Conservation (phyloP, 2,113 vertebrate species). For the Neotragus pygmaeus region DNA sequence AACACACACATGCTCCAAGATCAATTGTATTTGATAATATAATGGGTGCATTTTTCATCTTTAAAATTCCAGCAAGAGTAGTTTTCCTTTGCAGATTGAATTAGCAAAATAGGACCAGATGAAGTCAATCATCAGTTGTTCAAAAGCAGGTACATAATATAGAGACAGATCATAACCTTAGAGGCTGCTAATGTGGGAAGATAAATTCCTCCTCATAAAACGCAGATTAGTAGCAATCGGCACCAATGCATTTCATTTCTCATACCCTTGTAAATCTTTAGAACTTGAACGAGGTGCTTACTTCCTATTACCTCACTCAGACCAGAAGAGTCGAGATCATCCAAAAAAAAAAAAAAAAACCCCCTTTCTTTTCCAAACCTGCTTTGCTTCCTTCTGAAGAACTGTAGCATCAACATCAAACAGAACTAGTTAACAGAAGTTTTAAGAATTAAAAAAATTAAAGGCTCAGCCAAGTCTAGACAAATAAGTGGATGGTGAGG, state of each 20-base stretch:
- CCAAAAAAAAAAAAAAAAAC: not conserved
- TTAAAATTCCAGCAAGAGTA: constrained; percentile 73
- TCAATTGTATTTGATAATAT: constrained; percentile 66
- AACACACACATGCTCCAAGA: constrained; percentile 41
- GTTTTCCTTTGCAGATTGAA: constrained; percentile 70
- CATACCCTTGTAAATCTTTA: constrained; percentile 67
- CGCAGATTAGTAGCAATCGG: constrained; percentile 59
- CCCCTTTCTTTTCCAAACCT: not conserved
- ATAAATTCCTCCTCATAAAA: constrained; percentile 67
- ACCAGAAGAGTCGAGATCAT: constrained; percentile 34
- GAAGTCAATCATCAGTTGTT: constrained; percentile 65
- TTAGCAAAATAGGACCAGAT: constrained; percentile 76
- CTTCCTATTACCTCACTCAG: constrained; percentile 18
- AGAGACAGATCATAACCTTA: constrained; percentile 73
- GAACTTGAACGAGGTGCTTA: constrained; percentile 35
- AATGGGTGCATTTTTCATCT: constrained; percentile 74
- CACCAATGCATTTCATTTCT: constrained; percentile 56
- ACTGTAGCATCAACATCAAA: not conserved
- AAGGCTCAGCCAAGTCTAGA: constrained; percentile 50
- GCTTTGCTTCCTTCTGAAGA: constrained; percentile 1
- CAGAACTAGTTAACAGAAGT: constrained; percentile 42
- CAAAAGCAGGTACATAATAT: constrained; percentile 58
- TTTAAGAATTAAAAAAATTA: constrained; percentile 69
- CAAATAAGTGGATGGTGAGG: constrained; percentile 44
- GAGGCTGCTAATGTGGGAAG: constrained; percentile 71